Evolutionary conservation across 2,113 vertebrate genomes (phyloP).

Genomic region (Lepisosteus osseus): DNA sequence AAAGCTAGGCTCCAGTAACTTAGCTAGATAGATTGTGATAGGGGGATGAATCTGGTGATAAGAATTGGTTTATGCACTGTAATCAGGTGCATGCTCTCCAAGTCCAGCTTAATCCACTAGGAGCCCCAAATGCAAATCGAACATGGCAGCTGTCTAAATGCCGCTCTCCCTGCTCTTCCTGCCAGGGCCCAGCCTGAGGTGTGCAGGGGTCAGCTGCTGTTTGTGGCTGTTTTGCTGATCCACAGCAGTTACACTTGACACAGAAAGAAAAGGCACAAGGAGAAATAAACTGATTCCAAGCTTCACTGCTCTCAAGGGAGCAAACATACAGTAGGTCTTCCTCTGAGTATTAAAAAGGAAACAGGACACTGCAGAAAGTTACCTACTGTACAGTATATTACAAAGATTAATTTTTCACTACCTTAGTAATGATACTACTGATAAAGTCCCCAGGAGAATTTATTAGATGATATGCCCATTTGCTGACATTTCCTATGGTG

Average conservation of each 20-base stretch:
- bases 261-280: no score
- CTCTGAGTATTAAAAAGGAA: no score
- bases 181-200: not conserved
- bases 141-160: constrained; percentile 4
- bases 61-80: constrained; percentile 4
- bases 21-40: not conserved
- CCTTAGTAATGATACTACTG: no score
- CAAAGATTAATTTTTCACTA: no score
- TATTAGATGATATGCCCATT: no score
- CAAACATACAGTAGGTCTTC: no score
- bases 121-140: constrained; percentile 6
- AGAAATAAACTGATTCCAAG: no score
- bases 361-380: no score
- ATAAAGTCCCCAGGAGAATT: no score
- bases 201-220: not conserved
- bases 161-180: not conserved
- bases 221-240: not conserved
- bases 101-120: constrained; percentile 3
- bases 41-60: not conserved
- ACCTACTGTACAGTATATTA: no score
- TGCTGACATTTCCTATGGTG: no score
- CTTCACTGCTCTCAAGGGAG: no score
- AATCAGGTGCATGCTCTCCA: not conserved
- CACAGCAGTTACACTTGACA: not conserved
- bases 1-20: not conserved